Evolutionary conservation across 2,888 invertebrate species (phyloP), one percentile per base, ranked within the genome.

Genomic region (Cyclophora punctaria): DNA sequence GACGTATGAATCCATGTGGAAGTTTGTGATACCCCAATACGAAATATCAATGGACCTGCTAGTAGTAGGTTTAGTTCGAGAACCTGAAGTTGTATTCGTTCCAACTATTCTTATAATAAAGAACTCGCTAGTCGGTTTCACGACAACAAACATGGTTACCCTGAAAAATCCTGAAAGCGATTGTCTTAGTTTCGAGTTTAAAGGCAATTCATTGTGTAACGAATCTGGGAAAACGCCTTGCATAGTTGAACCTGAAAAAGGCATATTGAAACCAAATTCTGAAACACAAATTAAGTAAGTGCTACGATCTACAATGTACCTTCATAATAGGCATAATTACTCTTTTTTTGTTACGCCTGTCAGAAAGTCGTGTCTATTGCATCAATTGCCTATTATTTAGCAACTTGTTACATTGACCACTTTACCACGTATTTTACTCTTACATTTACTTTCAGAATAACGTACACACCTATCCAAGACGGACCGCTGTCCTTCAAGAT

Each of bases 1-100:
- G 70, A 78, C 88, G 3, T 91, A 91, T 56, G 93, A 94, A 75
- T 92, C 91, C 0, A 90, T 91, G 66, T 93, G 93, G 92, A 89
- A 83, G 59, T 92, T 94, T 63, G 66, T 75, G 20, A 91, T 94
- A 60, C 90, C 90, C 3, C 78, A 86, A 48, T 86, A 91, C 67
- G 79, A 90, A 57, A 75, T 92, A 47, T 75, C 79, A 35, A 88
- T 89, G 48, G 75, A 87, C 53, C 89, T 94, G 67, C 69, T 94
- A 33, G 81, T 94, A 7, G 92, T 92, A 33, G 93, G 92, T 6
- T 72, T 86, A 45, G 91, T 92, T 0, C 79, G 89, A 51, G 93
- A 93, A 61, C 92, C 94, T 0, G 87, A 89, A 33, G 89, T 94
- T 3, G 78, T 83, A 47, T 92, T 93, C 66, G 80, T 90, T 33